Conservation (phyloP, 1,140 invertebrate species). For the Drosophila varians region DNA sequence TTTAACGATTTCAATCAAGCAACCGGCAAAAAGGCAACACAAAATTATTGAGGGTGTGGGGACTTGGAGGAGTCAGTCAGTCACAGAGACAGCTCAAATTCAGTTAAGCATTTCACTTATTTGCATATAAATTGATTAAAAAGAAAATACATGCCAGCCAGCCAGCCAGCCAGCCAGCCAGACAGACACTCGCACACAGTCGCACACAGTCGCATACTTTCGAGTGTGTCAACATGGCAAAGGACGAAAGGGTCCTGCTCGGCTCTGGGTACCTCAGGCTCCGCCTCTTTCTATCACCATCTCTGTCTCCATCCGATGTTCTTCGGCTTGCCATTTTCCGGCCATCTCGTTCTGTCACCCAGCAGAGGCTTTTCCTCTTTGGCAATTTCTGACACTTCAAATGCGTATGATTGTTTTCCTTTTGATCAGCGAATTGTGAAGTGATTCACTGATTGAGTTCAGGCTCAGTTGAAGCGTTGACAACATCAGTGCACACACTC, state of each 20-base stretch:
- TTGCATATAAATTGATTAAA: slow-evolving; percentile 83
- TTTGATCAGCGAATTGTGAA: slow-evolving; percentile 81
- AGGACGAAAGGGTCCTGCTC: slow-evolving; percentile 64
- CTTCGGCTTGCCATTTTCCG: background rate
- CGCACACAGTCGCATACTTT: slow-evolving; percentile 49
- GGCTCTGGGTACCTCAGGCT: slow-evolving; percentile 6
- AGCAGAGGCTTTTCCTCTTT: slow-evolving; percentile 29
- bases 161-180: slow-evolving; percentile 34
- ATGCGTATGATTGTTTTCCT: slow-evolving; percentile 82
- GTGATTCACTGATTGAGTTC: slow-evolving; percentile 82
- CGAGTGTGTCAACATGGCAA: slow-evolving; percentile 71
- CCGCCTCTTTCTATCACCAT: slow-evolving; percentile 6
- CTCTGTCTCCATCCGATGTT: slow-evolving; percentile 2
- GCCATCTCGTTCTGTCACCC: background rate
- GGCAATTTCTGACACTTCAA: slow-evolving; percentile 81
- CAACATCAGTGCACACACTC: slow-evolving; percentile 65
- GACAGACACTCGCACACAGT: too few species aligned
- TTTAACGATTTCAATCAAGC: slow-evolving; percentile 80
- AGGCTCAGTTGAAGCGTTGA: slow-evolving; percentile 75
- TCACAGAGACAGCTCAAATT: slow-evolving; percentile 68
- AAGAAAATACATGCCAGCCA: slow-evolving; percentile 74
- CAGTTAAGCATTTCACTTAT: slow-evolving; percentile 82
- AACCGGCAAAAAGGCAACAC: slow-evolving; percentile 61
- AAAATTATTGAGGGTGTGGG: slow-evolving; percentile 7
- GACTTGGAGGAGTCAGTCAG: slow-evolving; percentile 16